A percentile compares a stretch with the other conserved stretches of the same genome.
These are phyloP conservation scores for Platichthys stellatus DNA, from an alignment of 2,113 vertebrate species.

Conservation along the genomic window DNA sequence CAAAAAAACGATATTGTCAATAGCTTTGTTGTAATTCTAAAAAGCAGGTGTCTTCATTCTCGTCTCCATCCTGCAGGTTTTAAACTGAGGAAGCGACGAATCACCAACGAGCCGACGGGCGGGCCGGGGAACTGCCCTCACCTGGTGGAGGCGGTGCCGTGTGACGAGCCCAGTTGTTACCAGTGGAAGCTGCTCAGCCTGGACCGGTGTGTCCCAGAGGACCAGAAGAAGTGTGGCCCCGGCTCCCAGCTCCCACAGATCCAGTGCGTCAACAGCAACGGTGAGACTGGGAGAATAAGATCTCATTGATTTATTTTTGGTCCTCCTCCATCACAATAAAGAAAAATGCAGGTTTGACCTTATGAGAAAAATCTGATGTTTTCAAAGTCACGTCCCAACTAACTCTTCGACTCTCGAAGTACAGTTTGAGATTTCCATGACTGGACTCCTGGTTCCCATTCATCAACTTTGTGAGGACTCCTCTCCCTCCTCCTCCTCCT, in stretches of 20 bases:
- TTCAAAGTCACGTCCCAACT: constrained; percentile 33
- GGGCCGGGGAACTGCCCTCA: constrained; percentile 91
- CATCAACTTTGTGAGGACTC: constrained; percentile 36
- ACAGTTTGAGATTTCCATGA: constrained; percentile 12
- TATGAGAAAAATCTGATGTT: constrained; percentile 8
- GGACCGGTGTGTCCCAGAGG: constrained; percentile 88
- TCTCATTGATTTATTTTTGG: neutral
- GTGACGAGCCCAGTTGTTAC: constrained; percentile 93
- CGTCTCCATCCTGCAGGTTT: constrained; percentile 83
- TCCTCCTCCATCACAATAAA: neutral
- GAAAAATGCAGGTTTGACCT: constrained; percentile 14
- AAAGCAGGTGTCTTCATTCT: neutral
- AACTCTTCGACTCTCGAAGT: neutral
- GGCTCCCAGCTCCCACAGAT: constrained; percentile 87
- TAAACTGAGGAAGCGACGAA: constrained; percentile 89
- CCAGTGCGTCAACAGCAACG: constrained; percentile 88
- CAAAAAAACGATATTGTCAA: too few species aligned
- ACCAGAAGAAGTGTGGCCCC: constrained; percentile 86
- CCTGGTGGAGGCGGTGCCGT: constrained; percentile 92
- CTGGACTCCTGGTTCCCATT: constrained; percentile 21
- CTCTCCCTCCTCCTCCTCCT: constrained; percentile 13
- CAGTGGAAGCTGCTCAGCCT: constrained; percentile 87
- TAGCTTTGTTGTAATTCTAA: neutral
- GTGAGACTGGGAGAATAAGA: constrained; percentile 76
- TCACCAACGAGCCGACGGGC: constrained; percentile 89